A percentile compares a stretch with the other conserved stretches of the same genome.
Evolutionary conservation across 2,797 vertebrate species (phyloP).

Genomic region (Argyrosomus regius): DNA sequence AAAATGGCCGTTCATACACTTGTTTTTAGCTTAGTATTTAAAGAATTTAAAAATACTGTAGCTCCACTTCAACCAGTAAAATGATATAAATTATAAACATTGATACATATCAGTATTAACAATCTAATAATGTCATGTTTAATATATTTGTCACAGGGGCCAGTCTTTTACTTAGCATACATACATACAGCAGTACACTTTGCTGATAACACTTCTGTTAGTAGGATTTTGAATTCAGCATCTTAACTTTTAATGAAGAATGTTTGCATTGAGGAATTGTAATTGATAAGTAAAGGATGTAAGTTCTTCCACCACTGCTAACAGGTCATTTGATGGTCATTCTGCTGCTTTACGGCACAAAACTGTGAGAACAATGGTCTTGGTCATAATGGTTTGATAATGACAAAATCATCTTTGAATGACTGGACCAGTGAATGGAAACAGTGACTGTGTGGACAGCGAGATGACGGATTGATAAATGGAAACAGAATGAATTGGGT

Average conservation of each 20-base stretch:
- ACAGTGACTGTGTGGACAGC: conserved; percentile 49
- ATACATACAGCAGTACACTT: neutral
- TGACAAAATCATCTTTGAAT: neutral
- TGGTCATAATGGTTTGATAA: neutral
- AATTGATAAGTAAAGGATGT: neutral
- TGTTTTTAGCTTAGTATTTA: no score
- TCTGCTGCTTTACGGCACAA: neutral
- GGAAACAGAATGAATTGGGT: conserved; percentile 63
- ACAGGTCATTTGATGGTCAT: neutral
- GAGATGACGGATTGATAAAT: conserved; percentile 68
- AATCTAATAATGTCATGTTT: neutral
- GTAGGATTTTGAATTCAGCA: neutral
- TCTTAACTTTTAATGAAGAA: neutral
- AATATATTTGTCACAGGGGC: neutral
- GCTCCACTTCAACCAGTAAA: neutral
- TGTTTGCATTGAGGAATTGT: neutral
- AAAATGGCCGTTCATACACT: no score
- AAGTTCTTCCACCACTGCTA: neutral
- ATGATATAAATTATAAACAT: neutral
- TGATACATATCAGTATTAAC: neutral
- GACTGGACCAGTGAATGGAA: conserved; percentile 44
- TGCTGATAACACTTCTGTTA: neutral
- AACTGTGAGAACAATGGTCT: neutral
- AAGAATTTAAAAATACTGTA: no score
- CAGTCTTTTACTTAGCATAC: neutral